These are phyloP conservation scores for Paralichthys olivaceus DNA, from an alignment of 2,113 vertebrate species.

Conservation along the genomic window DNA sequence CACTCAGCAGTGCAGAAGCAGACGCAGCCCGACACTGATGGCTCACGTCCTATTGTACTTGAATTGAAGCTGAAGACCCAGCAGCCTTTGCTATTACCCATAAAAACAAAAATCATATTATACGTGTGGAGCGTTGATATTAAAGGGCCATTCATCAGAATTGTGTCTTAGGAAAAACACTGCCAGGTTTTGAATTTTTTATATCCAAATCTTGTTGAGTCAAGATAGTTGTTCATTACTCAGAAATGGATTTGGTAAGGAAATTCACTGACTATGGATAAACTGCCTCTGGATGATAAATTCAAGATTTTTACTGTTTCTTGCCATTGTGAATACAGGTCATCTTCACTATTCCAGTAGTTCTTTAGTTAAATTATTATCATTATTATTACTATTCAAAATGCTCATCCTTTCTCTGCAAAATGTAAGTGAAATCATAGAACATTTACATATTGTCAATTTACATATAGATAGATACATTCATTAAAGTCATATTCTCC, in stretches of 20 bases:
- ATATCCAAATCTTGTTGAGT: neutral
- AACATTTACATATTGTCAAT: too few species aligned
- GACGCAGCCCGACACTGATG: slow-evolving; percentile 14
- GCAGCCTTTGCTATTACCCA: neutral
- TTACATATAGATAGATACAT: too few species aligned
- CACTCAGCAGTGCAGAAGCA: slow-evolving; percentile 21
- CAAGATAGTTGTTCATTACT: too few species aligned
- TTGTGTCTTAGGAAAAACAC: neutral
- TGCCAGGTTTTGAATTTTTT: neutral
- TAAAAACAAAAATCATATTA: neutral
- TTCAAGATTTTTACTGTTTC: neutral
- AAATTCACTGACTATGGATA: too few species aligned
- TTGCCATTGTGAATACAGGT: too few species aligned
- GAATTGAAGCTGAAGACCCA: slow-evolving; percentile 15
- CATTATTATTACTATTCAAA: neutral
- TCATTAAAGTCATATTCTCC: neutral
- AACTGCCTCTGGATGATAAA: neutral
- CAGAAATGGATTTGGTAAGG: too few species aligned
- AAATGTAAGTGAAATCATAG: neutral
- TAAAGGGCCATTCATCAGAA: neutral
- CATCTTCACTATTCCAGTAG: too few species aligned
- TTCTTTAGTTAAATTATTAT: neutral
- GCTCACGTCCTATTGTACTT: neutral
- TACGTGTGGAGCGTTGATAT: too few species aligned
- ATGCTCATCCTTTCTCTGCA: neutral